Evolutionary conservation across 2,888 invertebrate genomes (phyloP).

Genomic region (Tetropium fuscum): DNA sequence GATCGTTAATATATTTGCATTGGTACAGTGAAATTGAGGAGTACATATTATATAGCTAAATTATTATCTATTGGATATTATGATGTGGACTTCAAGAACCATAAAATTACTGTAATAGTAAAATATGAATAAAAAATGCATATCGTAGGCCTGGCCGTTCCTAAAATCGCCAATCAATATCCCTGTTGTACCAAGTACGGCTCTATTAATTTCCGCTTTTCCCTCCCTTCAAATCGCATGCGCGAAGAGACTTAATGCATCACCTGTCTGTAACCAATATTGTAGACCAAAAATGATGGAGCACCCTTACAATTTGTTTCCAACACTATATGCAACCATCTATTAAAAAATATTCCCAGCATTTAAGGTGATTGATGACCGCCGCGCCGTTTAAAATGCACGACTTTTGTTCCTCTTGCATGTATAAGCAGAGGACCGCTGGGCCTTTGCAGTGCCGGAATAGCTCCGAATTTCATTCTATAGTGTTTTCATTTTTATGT

Average conservation of each 20-base stretch:
- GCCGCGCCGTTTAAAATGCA: conserved; percentile 50
- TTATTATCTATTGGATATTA: no score
- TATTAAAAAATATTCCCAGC: conserved; percentile 49
- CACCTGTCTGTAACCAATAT: conserved; percentile 54
- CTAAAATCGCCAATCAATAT: conserved; percentile 31
- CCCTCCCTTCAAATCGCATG: conserved; percentile 6
- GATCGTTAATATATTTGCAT: no score
- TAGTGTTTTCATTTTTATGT: no score
- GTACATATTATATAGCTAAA: no score
- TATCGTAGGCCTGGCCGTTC: neutral
- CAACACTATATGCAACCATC: conserved; percentile 49
- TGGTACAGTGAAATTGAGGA: no score
- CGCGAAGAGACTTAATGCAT: conserved; percentile 42
- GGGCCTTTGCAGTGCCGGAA: neutral
- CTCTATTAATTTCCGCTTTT: conserved; percentile 3
- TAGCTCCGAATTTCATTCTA: neutral
- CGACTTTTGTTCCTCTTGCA: conserved; percentile 51
- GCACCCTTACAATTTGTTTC: conserved; percentile 52
- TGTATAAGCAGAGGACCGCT: conserved; percentile 6
- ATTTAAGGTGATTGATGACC: conserved; percentile 54
- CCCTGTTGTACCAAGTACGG: conserved; percentile 34
- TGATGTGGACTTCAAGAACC: no score
- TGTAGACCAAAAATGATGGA: conserved; percentile 50
- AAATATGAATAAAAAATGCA: no score
- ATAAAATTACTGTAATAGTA: no score